Evolutionary conservation across 2,888 invertebrate species (phyloP).

Genomic region (Zeuzera pyrina): DNA sequence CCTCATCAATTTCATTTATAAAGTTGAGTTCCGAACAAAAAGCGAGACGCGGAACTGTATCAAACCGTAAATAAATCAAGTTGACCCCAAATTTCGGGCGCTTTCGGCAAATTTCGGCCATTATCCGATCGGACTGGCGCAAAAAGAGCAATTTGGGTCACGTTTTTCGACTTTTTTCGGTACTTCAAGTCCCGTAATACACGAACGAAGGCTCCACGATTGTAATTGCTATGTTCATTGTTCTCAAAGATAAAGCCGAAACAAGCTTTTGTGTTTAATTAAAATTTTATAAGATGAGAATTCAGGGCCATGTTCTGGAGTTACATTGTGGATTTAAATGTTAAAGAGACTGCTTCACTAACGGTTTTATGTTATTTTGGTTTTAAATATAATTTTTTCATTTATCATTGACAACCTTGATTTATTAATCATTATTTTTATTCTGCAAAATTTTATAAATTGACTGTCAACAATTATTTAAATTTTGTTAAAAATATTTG

Average conservation of each 20-base stretch:
- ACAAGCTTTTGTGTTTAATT: slow-evolving; percentile 53
- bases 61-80: slow-evolving; percentile 66
- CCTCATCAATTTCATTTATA: slow-evolving; percentile 38
- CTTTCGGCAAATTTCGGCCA: slow-evolving; percentile 64
- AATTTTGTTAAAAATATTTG: too few relatives aligned
- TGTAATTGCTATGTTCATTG: slow-evolving; percentile 62
- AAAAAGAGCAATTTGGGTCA: slow-evolving; percentile 64
- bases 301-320: too few relatives aligned
- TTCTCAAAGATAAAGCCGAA: slow-evolving; percentile 52
- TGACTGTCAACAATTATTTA: too few relatives aligned
- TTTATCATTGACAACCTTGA: too few relatives aligned
- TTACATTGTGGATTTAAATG: too few relatives aligned
- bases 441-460: too few relatives aligned
- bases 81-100: slow-evolving; percentile 48
- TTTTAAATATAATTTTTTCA: too few relatives aligned
- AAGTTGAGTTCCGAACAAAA: slow-evolving; percentile 20
- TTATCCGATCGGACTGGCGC: slow-evolving; percentile 39
- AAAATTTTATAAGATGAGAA: slow-evolving; percentile 38
- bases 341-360: too few relatives aligned
- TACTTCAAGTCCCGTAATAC: slow-evolving; percentile 43
- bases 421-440: too few relatives aligned
- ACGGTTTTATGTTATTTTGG: too few relatives aligned
- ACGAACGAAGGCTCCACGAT: slow-evolving; percentile 17
- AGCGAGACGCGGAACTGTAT: slow-evolving; percentile 45
- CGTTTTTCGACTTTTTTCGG: slow-evolving; percentile 31